Conservation (phyloP, 2,888 invertebrate genomes). For the Zele albiditarsus region DNA sequence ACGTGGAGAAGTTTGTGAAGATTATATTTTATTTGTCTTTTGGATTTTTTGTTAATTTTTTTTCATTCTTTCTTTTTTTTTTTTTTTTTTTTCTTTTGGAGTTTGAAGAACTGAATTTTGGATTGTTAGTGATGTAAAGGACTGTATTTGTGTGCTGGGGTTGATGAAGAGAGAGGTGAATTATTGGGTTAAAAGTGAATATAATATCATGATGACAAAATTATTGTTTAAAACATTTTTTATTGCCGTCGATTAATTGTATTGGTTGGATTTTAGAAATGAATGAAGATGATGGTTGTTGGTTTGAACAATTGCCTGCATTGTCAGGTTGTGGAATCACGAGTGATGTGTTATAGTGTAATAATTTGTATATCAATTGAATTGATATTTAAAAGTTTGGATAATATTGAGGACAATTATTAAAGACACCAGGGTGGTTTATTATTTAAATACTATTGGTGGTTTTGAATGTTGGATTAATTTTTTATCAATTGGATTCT, state of each 20-base stretch:
- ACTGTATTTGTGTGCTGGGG: background rate
- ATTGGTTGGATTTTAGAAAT: background rate
- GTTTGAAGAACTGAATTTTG: too few species aligned
- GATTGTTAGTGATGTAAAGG: too few species aligned
- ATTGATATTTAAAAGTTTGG: background rate
- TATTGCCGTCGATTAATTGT: background rate
- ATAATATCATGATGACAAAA: background rate
- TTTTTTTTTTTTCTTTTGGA: background rate
- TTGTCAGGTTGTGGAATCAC: background rate
- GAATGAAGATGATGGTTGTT: slow-evolving; percentile 21
- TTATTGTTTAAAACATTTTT: background rate
- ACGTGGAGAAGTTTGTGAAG: too few species aligned
- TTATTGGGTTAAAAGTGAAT: too few species aligned
- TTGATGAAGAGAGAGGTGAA: too few species aligned
- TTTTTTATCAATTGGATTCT: too few species aligned
- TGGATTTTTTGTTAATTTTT: background rate
- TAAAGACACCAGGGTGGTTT: background rate
- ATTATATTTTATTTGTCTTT: background rate
- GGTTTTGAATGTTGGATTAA: too few species aligned
- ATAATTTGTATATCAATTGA: background rate
- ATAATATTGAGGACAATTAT: background rate
- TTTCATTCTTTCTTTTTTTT: background rate
- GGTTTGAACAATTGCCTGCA: background rate
- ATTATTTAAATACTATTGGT: too few species aligned
- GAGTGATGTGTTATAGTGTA: slow-evolving; percentile 3